Conservation (phyloP, 2,113 vertebrate species). For the Petroica traversi region DNA sequence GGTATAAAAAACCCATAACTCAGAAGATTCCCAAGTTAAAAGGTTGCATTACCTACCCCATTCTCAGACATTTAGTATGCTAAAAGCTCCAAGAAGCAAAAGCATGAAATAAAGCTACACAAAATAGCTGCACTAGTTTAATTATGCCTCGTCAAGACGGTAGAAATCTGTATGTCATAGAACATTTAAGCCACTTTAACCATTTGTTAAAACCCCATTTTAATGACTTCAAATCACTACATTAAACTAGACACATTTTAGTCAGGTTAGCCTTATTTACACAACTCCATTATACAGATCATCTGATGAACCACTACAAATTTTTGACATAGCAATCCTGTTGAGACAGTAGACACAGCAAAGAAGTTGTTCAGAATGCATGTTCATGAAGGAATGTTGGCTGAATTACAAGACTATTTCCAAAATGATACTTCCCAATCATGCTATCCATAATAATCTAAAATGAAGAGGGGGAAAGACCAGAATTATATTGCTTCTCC, state of each 20-base stretch:
- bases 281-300: not conserved
- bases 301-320: not conserved
- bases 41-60: not conserved
- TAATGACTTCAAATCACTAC: not conserved
- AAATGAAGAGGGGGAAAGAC: not conserved
- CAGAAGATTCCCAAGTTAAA: not conserved
- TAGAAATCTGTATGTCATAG: not conserved
- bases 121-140: not conserved
- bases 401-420: not conserved
- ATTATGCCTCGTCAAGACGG: not conserved
- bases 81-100: not conserved
- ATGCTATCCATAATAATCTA: not conserved
- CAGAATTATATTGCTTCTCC: not conserved
- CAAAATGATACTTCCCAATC: not conserved
- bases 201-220: not conserved
- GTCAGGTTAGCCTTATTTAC: not conserved
- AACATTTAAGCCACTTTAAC: not conserved
- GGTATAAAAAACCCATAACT: not conserved
- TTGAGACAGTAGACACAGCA: not conserved
- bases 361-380: not conserved
- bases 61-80: not conserved
- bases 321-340: not conserved
- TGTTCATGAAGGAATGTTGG: not conserved
- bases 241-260: not conserved
- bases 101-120: not conserved